Evolutionary conservation across 2,888 invertebrate species (phyloP), one percentile per base, ranked within the genome.

Genomic region (Cyrtodaria siliqua): DNA sequence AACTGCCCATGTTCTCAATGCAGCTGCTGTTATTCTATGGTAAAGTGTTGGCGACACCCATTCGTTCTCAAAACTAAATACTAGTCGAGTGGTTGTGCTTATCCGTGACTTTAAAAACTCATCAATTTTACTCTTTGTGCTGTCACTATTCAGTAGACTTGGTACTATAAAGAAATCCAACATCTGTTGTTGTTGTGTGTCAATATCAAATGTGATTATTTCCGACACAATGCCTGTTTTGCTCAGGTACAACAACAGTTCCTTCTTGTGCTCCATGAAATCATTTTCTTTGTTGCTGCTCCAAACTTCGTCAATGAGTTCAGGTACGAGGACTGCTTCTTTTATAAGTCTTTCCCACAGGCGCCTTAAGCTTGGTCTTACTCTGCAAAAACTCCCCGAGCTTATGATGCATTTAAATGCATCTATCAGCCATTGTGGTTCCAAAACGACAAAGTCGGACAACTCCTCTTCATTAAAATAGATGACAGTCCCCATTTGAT

Each of bases 321-420:
- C 26, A 2, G 26, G 44, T 27, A 50, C 26, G 1, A 72, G 60
- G 1, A 53, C 40, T 0, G 38, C 72, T 44, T 66, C 33, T 26
- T 18, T 44, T 8, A 29, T 26, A 0, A 72, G 47, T 18, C 42
- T 44, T 3, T 44, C 40, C 55, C 66, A 55, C 16, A 66, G 40
- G 8, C 3, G 20, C 14, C 60, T 52, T 9, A 53, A 18, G 8
- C 23, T 23, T 14, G 50, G 24, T 2, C 42, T 38, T n/a, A 52
- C 40, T 16, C 33, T 47, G 38, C 64, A 72, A 23, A 66, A 72
- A 38, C 53, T 55, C 29, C 47, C 53, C 16, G 66, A 55, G 20
- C 64, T 72, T 1, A 72, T 42, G 6, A 72, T 64, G 24, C 66
- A 72, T 61, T 66, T 72, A 20, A 72, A 72, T 20, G 72, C 72